phyloP scores from a whole-genome alignment of 1,140 invertebrate species.

The Drosophila hydei region DNA sequence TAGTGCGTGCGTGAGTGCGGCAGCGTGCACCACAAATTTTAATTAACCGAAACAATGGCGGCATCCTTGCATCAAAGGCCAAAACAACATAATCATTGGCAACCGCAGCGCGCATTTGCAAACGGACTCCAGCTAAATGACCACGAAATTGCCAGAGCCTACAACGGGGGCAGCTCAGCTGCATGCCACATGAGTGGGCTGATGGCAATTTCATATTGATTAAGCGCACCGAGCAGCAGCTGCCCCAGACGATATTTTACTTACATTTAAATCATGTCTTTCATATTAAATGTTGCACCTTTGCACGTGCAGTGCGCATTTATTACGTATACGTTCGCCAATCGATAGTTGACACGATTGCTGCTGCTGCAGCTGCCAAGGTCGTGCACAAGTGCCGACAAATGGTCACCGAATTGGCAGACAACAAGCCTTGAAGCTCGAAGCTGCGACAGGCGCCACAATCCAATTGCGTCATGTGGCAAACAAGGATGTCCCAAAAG shows the following conservation, averaged over 20 bases:
- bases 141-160: conserved; percentile 60
- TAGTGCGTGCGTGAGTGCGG: too few species aligned
- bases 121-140: conserved; percentile 53
- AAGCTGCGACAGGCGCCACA: conserved; percentile 40
- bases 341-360: conserved; percentile 65
- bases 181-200: not conserved
- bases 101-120: conserved; percentile 53
- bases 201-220: conserved; percentile 4
- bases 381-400: conserved; percentile 39
- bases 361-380: conserved; percentile 39
- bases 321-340: conserved; percentile 61
- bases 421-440: conserved; percentile 57
- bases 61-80: conserved; percentile 61
- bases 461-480: conserved; percentile 52
- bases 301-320: conserved; percentile 23
- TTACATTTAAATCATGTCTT: not conserved
- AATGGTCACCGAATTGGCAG: conserved; percentile 56
- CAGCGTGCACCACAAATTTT: conserved; percentile 73
- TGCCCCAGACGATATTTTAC: not conserved
- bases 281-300: not conserved
- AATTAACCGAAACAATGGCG: conserved; percentile 81
- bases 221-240: conserved; percentile 8
- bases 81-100: conserved; percentile 30
- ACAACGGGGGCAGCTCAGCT: not conserved
- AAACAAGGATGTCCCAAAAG: conserved; percentile 30